Evolutionary conservation across 53 echinoderm and acorn worm species (phyloP), one percentile per base, ranked within the genome.

Genomic region (Holothuria leucospilota): DNA sequence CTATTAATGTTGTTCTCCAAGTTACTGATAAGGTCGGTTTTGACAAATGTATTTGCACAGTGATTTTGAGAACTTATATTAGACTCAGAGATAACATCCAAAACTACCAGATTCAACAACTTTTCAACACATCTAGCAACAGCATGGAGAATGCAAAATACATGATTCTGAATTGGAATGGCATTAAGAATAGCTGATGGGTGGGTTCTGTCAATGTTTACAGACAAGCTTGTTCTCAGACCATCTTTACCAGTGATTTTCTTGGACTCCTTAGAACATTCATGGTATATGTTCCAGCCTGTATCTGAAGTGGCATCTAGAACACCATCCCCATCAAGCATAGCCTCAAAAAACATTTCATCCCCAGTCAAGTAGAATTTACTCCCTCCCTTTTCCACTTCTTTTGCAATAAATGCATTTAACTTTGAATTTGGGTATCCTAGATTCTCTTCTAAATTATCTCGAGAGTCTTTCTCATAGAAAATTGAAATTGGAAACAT

Each of bases 261-360:
- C 30, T 71, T 71, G 7, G 7, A 12, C 8, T 8, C 30, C 18
- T 9, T 71, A 26, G 51, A 62, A 11, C 66, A 65, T 79, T 72
- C 68, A n/a, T 77, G 68, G 66, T 92, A 94, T 51, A 94, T 88
- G 66, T 92, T 94, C 94, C 94, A 94, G 39, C 1, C 94, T 90
- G 39, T 51, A 63, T 28, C 81, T 68, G 85, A 87, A 39, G 87
- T 87, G 16, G 94, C 90, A 27, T 85, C 80, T 0, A 94, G 86
- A 27, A 63, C 65, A 21, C 81, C 87, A 18, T 69, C 68, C 6
- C 91, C 91, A 92, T 94, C 49, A 49, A 49, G 49, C 3, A 49
- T 2, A 6, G 49, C 49, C 6, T 49, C 49, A 2, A 49, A 6
- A 6, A 49, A 49, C 49, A 49, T 49, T 49, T 49, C 49, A 49